These are phyloP conservation scores for Hybognathus amarus DNA, from an alignment of 2,797 vertebrate genomes.

Conservation along the genomic window DNA sequence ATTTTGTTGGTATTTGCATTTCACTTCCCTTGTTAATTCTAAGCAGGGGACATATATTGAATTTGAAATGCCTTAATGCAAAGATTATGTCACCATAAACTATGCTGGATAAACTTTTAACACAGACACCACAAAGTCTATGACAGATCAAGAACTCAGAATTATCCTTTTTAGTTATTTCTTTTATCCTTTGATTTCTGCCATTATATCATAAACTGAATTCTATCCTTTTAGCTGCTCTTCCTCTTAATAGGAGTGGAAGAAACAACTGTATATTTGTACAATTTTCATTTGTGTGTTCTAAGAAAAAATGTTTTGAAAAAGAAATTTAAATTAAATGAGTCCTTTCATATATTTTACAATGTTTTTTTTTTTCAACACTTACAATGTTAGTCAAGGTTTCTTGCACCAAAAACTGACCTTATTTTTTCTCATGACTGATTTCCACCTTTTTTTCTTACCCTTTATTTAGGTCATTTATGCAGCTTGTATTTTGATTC, in stretches of 20 bases:
- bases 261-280: conserved; percentile 53
- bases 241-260: conserved; percentile 34
- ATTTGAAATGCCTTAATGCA: conserved; percentile 40
- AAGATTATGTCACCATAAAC: background rate
- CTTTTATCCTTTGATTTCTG: conserved; percentile 12
- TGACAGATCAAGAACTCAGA: background rate
- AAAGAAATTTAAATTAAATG: conserved; percentile 45
- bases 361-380: too few relatives aligned
- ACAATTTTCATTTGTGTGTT: conserved; percentile 19
- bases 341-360: background rate
- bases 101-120: conserved; percentile 2
- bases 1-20: conserved; percentile 14
- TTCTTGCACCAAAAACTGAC: background rate
- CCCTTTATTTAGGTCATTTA: background rate
- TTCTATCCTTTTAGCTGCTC: conserved; percentile 9
- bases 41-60: conserved; percentile 1
- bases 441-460: background rate
- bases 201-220: background rate
- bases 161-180: background rate
- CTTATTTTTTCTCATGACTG: too few relatives aligned
- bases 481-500: background rate
- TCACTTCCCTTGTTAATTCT: conserved; percentile 9
- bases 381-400: background rate
- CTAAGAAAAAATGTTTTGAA: background rate
- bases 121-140: conserved; percentile 7